phyloP scores from a whole-genome alignment of 2,888 invertebrate genomes.

The Gasteruption jaculator region DNA sequence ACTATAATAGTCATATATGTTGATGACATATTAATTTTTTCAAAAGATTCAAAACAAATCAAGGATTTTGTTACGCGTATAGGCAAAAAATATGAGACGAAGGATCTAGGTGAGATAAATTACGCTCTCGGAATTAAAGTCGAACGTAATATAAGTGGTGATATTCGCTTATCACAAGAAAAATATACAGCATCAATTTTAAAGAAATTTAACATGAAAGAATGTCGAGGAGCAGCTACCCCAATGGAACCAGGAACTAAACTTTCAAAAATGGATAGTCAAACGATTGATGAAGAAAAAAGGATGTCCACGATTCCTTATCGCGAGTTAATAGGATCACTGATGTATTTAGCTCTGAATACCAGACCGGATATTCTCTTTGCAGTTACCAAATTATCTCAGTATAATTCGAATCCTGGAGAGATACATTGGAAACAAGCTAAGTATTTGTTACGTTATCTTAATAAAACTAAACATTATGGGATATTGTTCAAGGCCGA shows the following conservation, averaged over 20 bases:
- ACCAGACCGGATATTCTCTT: too few relatives aligned
- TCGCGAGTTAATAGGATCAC: too few relatives aligned
- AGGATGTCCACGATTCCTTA: too few relatives aligned
- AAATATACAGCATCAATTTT: neutral
- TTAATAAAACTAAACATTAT: slow-evolving; percentile 4
- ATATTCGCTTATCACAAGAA: slow-evolving; percentile 2
- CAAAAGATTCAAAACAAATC: slow-evolving; percentile 1
- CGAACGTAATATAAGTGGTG: neutral
- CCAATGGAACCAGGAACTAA: neutral
- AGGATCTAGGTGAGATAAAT: slow-evolving; percentile 1
- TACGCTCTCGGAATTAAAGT: slow-evolving; percentile 3
- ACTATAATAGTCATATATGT: slow-evolving; percentile 18
- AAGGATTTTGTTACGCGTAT: neutral
- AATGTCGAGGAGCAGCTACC: neutral
- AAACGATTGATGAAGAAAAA: too few relatives aligned
- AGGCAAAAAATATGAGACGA: neutral
- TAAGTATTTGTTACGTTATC: slow-evolving; percentile 14
- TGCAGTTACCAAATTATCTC: too few relatives aligned
- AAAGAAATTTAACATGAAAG: slow-evolving; percentile 9
- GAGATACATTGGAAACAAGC: slow-evolving; percentile 12
- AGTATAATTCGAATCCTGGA: too few relatives aligned
- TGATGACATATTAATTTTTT: slow-evolving; percentile 19
- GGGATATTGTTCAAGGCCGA: neutral
- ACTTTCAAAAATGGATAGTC: too few relatives aligned
- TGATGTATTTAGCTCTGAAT: too few relatives aligned